Evolutionary conservation across 2,797 vertebrate genomes (phyloP).

Genomic region (Peromyscus melanophrys): DNA sequence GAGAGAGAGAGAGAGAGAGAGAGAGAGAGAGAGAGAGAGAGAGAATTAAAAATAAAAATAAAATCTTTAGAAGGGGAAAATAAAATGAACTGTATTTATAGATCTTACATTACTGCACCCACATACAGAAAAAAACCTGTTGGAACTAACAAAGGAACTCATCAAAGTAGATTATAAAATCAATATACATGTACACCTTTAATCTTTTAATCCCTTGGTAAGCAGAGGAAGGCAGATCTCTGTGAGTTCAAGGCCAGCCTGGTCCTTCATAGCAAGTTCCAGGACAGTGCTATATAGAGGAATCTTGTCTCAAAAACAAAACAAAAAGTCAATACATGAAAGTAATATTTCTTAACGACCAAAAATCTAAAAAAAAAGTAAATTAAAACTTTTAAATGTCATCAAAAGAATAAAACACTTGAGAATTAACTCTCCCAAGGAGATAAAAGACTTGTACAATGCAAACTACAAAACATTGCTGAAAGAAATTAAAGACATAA

Average conservation of each 20-base stretch:
- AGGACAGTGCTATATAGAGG: neutral
- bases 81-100: neutral
- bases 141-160: neutral
- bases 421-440: neutral
- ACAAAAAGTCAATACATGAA: neutral
- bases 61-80: neutral
- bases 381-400: neutral
- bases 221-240: neutral
- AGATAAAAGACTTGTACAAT: neutral
- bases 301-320: neutral
- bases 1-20: neutral
- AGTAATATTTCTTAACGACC: neutral
- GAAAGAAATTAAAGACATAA: neutral
- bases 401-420: constrained; percentile 31
- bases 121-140: neutral
- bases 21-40: neutral
- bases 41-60: neutral
- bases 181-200: neutral
- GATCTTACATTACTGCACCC: neutral
- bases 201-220: neutral
- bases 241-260: neutral
- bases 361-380: neutral
- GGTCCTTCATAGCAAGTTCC: neutral
- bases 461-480: neutral
- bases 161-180: neutral